Evolutionary conservation across 2,113 vertebrate genomes (phyloP).

Genomic region (Phylloscopus trochiloides): DNA sequence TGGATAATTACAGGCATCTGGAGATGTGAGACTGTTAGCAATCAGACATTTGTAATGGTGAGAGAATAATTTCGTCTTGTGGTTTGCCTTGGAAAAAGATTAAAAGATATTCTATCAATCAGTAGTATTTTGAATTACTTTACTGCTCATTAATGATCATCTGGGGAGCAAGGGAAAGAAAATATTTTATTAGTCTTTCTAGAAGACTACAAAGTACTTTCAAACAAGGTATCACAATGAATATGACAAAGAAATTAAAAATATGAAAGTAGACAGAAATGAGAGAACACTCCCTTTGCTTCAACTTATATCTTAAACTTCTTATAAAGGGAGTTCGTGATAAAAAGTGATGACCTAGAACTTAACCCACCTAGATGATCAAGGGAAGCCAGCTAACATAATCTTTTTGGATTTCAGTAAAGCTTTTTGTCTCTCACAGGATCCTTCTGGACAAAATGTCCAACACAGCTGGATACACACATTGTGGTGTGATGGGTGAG

Average conservation of each 20-base stretch:
- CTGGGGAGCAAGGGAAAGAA: neutral
- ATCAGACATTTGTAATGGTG: slow-evolving; percentile 43
- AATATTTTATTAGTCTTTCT: neutral
- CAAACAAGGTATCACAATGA: neutral
- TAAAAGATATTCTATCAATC: neutral
- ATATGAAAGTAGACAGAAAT: neutral
- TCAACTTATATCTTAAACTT: neutral
- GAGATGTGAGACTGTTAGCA: slow-evolving; percentile 52
- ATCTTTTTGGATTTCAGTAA: neutral
- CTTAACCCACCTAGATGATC: neutral
- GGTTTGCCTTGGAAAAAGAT: slow-evolving; percentile 26
- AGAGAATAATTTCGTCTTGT: neutral
- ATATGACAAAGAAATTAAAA: neutral
- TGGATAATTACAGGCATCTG: slow-evolving; percentile 64
- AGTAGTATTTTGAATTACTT: neutral
- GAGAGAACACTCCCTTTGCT: neutral
- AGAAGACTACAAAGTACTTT: neutral
- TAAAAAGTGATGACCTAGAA: neutral
- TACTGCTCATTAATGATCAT: neutral
- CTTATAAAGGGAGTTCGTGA: neutral
- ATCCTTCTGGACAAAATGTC: neutral
- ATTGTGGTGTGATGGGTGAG: neutral
- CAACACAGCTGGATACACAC: neutral
- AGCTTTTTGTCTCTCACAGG: neutral
- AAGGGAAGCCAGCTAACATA: neutral